Conservation (phyloP, 1,140 invertebrate genomes). For the Melanaphis sacchari region DNA sequence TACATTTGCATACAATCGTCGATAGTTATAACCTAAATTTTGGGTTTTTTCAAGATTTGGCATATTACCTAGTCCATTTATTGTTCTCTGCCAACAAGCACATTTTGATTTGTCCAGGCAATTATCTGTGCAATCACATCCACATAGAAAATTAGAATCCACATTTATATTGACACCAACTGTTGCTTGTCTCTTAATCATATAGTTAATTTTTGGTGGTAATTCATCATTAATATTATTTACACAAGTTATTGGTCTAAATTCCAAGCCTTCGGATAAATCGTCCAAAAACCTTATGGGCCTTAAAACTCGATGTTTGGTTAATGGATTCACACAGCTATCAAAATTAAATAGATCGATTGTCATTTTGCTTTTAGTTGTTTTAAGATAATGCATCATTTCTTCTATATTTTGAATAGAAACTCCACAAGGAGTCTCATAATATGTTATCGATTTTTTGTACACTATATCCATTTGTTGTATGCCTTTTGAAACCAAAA, state of each 20-base stretch:
- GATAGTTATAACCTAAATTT: conserved; percentile 82
- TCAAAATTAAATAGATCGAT: conserved; percentile 93
- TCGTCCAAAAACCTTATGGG: conserved; percentile 65
- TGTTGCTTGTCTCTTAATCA: conserved; percentile 80
- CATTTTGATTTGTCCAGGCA: conserved; percentile 88
- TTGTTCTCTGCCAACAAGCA: conserved; percentile 89
- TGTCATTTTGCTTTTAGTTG: conserved; percentile 76
- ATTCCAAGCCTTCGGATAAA: conserved; percentile 82
- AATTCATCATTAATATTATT: conserved; percentile 85
- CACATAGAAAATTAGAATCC: conserved; percentile 84
- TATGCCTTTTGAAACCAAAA: conserved; percentile 81
- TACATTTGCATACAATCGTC: conserved; percentile 81
- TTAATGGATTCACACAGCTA: conserved; percentile 77
- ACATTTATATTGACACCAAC: conserved; percentile 85
- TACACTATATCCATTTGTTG: rapidly evolving
- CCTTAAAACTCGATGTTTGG: conserved; percentile 70
- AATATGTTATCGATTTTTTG: conserved; percentile 68
- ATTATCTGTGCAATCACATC: conserved; percentile 92
- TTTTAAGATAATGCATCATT: conserved; percentile 77
- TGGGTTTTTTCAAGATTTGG: conserved; percentile 64
- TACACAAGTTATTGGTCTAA: conserved; percentile 85
- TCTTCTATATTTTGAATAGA: conserved; percentile 80
- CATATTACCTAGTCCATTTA: conserved; percentile 71
- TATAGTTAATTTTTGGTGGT: conserved; percentile 87
- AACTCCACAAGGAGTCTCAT: conserved; percentile 86